A percentile compares a stretch with the other conserved stretches of the same genome.
Conservation (phyloP, 2,113 vertebrate genomes). For the Neogobius melanostomus region DNA sequence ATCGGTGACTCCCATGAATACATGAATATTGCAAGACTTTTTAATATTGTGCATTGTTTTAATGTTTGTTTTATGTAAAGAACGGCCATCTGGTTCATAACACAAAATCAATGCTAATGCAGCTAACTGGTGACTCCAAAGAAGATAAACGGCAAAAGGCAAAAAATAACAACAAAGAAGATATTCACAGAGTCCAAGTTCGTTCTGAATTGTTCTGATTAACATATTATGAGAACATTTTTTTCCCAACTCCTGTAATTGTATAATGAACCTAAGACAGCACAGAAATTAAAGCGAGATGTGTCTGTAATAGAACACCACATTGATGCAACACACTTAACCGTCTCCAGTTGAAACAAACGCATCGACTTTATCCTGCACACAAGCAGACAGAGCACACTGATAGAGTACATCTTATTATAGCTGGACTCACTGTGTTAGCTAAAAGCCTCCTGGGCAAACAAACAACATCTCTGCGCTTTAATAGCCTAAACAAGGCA, state of each 20-base stretch:
- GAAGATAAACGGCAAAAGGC: too few species aligned
- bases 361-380: constrained; percentile 29
- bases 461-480: constrained; percentile 59
- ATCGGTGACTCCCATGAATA: too few species aligned
- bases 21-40: too few species aligned
- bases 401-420: constrained; percentile 60
- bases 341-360: constrained; percentile 23
- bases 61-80: too few species aligned
- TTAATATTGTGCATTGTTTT: too few species aligned
- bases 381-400: constrained; percentile 28
- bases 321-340: constrained; percentile 6
- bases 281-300: constrained; percentile 1
- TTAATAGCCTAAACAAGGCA: constrained; percentile 69
- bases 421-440: constrained; percentile 55
- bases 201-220: not conserved
- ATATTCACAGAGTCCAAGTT: too few species aligned
- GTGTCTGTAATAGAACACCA: not conserved
- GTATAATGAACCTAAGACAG: not conserved
- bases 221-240: not conserved
- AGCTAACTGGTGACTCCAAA: not conserved
- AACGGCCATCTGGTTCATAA: not conserved
- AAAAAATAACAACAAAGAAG: not conserved
- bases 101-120: not conserved
- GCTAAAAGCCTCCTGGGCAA: constrained; percentile 64
- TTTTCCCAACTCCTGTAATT: not conserved